A percentile compares a stretch with the other conserved stretches of the same genome.
Conservation (phyloP, 2,888 invertebrate species). For the Lepidonotus clava region DNA sequence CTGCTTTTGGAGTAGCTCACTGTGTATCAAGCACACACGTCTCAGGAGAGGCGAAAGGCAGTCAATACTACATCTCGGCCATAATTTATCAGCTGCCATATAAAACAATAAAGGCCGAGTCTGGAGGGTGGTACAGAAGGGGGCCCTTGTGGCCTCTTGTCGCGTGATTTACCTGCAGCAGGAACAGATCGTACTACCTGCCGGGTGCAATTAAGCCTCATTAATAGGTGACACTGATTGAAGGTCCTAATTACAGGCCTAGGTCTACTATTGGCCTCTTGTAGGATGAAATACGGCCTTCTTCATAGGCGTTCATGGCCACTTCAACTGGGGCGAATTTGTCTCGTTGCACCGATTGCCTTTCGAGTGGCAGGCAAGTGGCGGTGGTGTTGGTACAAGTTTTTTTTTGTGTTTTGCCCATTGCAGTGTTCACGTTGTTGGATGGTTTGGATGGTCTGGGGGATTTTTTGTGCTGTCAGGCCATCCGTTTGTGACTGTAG, state of each 20-base stretch:
- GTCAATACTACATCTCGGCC: not conserved
- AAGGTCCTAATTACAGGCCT: not conserved
- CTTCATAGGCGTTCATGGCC: not conserved
- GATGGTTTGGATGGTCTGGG: too few relatives aligned
- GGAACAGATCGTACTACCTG: not conserved
- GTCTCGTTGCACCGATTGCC: too few relatives aligned
- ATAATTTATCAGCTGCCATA: conserved; percentile 2
- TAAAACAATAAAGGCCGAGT: not conserved
- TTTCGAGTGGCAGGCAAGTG: too few relatives aligned
- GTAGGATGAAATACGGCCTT: not conserved
- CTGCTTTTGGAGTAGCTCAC: not conserved
- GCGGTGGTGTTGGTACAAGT: too few relatives aligned
- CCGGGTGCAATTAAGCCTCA: conserved; percentile 2
- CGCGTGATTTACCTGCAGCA: not conserved
- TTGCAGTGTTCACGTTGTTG: too few relatives aligned
- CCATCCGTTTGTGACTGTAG: too few relatives aligned
- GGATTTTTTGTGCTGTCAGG: too few relatives aligned
- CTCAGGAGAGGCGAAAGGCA: not conserved
- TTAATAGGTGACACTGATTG: conserved; percentile 15
- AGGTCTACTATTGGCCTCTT: not conserved
- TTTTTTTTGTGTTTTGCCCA: too few relatives aligned
- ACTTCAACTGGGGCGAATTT: too few relatives aligned
- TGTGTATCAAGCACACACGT: not conserved
- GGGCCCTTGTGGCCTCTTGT: too few relatives aligned
- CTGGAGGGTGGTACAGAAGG: not conserved